Evolutionary conservation across 2,888 invertebrate genomes (phyloP).

Genomic region (Zaprionus bogoriensis): DNA sequence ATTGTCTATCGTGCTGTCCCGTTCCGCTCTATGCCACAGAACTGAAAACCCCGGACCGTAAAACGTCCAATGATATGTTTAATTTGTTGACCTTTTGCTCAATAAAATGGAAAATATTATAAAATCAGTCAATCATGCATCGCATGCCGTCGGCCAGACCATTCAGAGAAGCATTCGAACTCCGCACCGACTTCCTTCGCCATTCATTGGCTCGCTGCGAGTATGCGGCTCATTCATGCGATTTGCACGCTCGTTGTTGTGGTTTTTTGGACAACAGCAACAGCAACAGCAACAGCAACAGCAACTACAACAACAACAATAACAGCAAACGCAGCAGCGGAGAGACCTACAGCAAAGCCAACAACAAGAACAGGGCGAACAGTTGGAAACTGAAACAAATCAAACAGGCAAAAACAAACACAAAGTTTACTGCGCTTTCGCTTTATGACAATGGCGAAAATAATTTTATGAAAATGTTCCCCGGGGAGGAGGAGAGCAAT

Average conservation of each 20-base stretch:
- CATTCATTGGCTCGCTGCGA: slow-evolving; percentile 4
- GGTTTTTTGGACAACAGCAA: slow-evolving; percentile 11
- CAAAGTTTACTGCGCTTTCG: slow-evolving; percentile 55
- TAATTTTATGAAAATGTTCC: slow-evolving; percentile 64
- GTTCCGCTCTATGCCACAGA: not conserved
- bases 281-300: slow-evolving; percentile 17
- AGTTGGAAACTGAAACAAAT: not conserved
- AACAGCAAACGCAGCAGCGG: too few relatives aligned
- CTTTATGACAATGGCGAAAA: slow-evolving; percentile 66
- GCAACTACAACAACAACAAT: slow-evolving; percentile 5
- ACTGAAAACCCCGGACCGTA: slow-evolving; percentile 6
- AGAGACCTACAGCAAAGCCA: not conserved
- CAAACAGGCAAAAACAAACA: slow-evolving; percentile 16
- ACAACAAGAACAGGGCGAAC: not conserved
- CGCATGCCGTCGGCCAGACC: slow-evolving; percentile 47
- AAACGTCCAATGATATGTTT: slow-evolving; percentile 36
- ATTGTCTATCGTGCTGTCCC: slow-evolving; percentile 45
- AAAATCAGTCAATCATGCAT: slow-evolving; percentile 68
- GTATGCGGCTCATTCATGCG: slow-evolving; percentile 61
- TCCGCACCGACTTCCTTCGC: not conserved
- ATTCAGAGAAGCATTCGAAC: slow-evolving; percentile 12
- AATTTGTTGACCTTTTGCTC: slow-evolving; percentile 52
- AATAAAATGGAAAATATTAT: slow-evolving; percentile 67
- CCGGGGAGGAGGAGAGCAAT: slow-evolving; percentile 26
- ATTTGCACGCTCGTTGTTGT: slow-evolving; percentile 40